phyloP scores from a whole-genome alignment of 2,888 invertebrate species.

The Torymus tubicola region DNA sequence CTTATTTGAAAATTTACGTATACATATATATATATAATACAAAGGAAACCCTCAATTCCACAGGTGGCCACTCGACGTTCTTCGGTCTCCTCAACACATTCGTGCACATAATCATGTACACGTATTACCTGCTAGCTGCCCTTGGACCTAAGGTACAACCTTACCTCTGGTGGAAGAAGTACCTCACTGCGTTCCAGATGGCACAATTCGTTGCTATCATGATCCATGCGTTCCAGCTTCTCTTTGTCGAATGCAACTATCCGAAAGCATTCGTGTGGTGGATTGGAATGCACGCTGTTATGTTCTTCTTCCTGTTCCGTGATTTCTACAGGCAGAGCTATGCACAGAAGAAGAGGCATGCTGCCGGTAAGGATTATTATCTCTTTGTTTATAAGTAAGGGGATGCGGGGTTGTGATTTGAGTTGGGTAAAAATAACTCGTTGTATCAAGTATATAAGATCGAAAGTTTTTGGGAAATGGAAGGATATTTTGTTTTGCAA shows the following conservation, averaged over 20 bases:
- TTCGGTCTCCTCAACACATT: constrained; percentile 96
- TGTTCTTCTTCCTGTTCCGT: constrained; percentile 97
- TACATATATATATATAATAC: too few relatives aligned
- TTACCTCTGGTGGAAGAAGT: constrained; percentile 97
- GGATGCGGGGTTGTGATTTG: too few relatives aligned
- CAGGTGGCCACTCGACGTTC: constrained; percentile 96
- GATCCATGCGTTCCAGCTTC: constrained; percentile 93
- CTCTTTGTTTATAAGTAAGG: too few relatives aligned
- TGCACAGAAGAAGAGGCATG: constrained; percentile 66
- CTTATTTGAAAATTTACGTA: too few relatives aligned
- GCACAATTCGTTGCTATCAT: constrained; percentile 93
- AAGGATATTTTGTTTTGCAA: too few relatives aligned
- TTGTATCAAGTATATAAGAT: too few relatives aligned
- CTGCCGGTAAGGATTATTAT: constrained; percentile 38
- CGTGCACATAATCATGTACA: constrained; percentile 98
- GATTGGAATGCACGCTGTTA: constrained; percentile 96
- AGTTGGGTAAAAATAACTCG: too few relatives aligned
- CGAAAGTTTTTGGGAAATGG: too few relatives aligned
- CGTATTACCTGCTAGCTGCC: constrained; percentile 94
- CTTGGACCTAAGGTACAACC: constrained; percentile 91
- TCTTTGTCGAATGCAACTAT: constrained; percentile 94
- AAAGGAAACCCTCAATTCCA: not conserved
- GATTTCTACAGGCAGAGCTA: constrained; percentile 94
- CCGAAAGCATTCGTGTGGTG: constrained; percentile 96
- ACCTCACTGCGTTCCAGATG: constrained; percentile 95